Evolutionary conservation across 1,140 invertebrate genomes (phyloP).

Genomic region (Drosophila ohnishii): DNA sequence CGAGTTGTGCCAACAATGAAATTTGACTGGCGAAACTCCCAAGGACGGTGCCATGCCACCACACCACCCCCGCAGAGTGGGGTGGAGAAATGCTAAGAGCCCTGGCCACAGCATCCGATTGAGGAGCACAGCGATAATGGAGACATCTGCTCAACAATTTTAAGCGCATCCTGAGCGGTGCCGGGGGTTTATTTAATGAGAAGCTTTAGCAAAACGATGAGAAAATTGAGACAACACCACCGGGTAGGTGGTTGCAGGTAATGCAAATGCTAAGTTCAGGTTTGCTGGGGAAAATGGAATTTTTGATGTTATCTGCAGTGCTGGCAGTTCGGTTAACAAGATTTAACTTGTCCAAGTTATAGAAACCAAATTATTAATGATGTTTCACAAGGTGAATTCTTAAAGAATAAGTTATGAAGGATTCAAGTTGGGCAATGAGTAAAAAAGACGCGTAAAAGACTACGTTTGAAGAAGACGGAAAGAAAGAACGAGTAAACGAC

Average conservation of each 20-base stretch:
- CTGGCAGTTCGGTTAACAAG: not conserved
- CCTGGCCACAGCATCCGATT: constrained; percentile 42
- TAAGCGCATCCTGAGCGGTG: constrained; percentile 6
- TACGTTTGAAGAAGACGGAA: not conserved
- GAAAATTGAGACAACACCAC: constrained; percentile 1
- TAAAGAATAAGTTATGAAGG: not conserved
- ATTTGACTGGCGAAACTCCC: constrained; percentile 50
- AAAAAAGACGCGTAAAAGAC: too few relatives aligned
- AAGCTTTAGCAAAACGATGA: constrained; percentile 15
- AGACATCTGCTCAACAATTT: constrained; percentile 45
- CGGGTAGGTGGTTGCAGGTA: not conserved
- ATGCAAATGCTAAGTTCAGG: constrained; percentile 1
- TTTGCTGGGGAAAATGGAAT: constrained; percentile 2
- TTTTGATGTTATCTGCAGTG: not conserved
- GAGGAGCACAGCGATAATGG: constrained; percentile 40
- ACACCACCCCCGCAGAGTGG: constrained; percentile 13
- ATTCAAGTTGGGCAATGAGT: too few relatives aligned
- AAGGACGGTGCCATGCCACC: constrained; percentile 15
- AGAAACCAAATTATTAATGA: not conserved
- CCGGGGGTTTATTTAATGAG: constrained; percentile 30
- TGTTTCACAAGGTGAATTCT: not conserved
- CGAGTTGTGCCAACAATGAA: constrained; percentile 57
- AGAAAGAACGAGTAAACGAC: not conserved
- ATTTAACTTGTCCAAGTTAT: not conserved
- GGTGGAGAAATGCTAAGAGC: constrained; percentile 40